Percentiles rank a stretch among this genome's conserved stretches.
These are phyloP conservation scores for Anoncus sp. DNA, from an alignment of 2,888 invertebrate species.

Conservation along the genomic window DNA sequence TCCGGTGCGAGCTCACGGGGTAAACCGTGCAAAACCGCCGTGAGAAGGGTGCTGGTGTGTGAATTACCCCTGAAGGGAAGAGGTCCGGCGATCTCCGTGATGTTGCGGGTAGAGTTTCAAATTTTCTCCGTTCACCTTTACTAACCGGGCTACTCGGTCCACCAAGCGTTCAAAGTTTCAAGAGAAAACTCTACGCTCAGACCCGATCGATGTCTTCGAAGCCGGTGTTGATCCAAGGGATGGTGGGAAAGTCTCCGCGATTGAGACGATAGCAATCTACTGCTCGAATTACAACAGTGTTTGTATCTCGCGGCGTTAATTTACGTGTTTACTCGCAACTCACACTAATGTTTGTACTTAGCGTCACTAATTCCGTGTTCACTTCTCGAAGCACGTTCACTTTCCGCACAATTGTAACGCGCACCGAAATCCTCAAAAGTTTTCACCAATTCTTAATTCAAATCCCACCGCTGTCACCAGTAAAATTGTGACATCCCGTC, in stretches of 20 bases:
- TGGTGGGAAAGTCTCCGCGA: background rate
- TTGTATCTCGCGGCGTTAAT: background rate
- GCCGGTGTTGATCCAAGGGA: background rate
- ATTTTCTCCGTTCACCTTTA: background rate
- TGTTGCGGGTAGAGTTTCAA: slow-evolving; percentile 2
- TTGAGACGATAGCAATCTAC: background rate
- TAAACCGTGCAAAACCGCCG: slow-evolving; percentile 1
- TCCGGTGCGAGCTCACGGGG: background rate
- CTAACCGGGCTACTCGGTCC: slow-evolving; percentile 2
- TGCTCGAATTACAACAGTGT: background rate
- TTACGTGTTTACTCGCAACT: background rate
- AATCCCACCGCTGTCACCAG: no score
- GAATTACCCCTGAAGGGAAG: background rate
- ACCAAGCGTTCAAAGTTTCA: background rate
- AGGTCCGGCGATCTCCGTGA: background rate
- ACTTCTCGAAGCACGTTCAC: no score
- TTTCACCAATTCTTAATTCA: no score
- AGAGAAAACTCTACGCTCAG: slow-evolving; percentile 4
- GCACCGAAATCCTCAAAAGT: no score
- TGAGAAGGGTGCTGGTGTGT: slow-evolving; percentile 4
- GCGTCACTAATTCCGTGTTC: no score
- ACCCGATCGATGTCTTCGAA: background rate
- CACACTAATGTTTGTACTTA: background rate
- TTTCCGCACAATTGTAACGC: no score
- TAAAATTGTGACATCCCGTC: no score